These are phyloP conservation scores for Paradoxurus hermaphroditus DNA, from an alignment of 2,113 vertebrate species.

Conservation along the genomic window DNA sequence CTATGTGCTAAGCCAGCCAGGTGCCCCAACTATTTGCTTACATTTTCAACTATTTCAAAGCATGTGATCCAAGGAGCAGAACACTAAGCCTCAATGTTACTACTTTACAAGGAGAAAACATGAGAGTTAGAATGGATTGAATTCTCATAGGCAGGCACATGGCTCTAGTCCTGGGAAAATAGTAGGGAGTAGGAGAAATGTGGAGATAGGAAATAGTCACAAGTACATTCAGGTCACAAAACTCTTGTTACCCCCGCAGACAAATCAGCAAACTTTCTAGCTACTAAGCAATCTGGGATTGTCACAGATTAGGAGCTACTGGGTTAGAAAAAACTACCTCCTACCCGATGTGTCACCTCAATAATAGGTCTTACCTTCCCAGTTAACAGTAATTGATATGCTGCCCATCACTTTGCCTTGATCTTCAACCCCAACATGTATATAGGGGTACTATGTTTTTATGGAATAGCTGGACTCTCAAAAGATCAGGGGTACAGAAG, in stretches of 20 bases:
- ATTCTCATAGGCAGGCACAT: constrained; percentile 9
- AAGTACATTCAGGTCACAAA: background rate
- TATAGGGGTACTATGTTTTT: background rate
- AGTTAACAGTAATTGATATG: background rate
- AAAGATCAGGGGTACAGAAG: constrained; percentile 39
- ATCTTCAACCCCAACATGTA: constrained; percentile 22
- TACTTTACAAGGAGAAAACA: constrained; percentile 12
- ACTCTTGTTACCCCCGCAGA: background rate
- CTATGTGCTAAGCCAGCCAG: background rate
- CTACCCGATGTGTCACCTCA: background rate
- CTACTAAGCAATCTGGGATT: background rate
- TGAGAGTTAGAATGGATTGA: background rate
- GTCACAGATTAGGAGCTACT: constrained; percentile 27
- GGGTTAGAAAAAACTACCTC: background rate
- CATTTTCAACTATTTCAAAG: constrained; percentile 49
- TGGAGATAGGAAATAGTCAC: constrained; percentile 6
- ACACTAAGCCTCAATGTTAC: constrained; percentile 10
- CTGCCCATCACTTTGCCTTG: background rate
- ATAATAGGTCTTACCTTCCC: background rate
- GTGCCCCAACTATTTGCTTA: background rate
- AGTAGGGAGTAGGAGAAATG: background rate
- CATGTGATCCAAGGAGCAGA: background rate
- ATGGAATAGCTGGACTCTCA: background rate
- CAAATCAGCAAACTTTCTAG: background rate
- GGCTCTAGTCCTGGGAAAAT: background rate